Evolutionary conservation across 2,797 vertebrate species (phyloP).

Genomic region (Sorex maritimensis): DNA sequence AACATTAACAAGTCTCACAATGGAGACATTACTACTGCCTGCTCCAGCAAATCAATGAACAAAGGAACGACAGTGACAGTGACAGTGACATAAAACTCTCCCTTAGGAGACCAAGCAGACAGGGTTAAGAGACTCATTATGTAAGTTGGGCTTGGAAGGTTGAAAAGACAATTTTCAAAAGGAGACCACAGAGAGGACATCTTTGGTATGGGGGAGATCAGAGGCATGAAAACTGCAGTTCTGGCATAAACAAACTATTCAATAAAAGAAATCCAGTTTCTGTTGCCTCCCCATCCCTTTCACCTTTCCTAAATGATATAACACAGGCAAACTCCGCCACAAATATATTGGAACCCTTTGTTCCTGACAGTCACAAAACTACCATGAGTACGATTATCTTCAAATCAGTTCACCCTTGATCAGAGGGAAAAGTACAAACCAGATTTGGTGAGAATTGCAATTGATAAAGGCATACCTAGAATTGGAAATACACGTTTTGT

Average conservation of each 20-base stretch:
- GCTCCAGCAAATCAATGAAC: too few species aligned
- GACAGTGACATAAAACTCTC: background rate
- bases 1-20: too few species aligned
- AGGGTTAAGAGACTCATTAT: background rate
- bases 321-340: background rate
- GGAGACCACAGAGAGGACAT: background rate
- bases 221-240: background rate
- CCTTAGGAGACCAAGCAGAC: background rate
- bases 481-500: too few species aligned
- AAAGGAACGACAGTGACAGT: too few species aligned
- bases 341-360: background rate
- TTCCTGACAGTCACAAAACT: background rate
- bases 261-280: slow-evolving; percentile 28
- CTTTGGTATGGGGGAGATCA: background rate
- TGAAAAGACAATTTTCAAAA: background rate
- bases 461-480: too few species aligned
- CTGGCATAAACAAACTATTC: slow-evolving; percentile 1
- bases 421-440: too few species aligned
- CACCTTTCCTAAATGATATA: background rate
- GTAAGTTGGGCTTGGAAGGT: slow-evolving; percentile 2
- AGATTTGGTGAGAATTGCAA: too few species aligned
- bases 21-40: too few species aligned
- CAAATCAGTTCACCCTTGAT: too few species aligned
- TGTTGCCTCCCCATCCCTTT: background rate
- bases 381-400: background rate